These are phyloP conservation scores for Hemicentrotus pulcherrimus DNA, from an alignment of 35 echinoderm and acorn worm species.

Conservation along the genomic window DNA sequence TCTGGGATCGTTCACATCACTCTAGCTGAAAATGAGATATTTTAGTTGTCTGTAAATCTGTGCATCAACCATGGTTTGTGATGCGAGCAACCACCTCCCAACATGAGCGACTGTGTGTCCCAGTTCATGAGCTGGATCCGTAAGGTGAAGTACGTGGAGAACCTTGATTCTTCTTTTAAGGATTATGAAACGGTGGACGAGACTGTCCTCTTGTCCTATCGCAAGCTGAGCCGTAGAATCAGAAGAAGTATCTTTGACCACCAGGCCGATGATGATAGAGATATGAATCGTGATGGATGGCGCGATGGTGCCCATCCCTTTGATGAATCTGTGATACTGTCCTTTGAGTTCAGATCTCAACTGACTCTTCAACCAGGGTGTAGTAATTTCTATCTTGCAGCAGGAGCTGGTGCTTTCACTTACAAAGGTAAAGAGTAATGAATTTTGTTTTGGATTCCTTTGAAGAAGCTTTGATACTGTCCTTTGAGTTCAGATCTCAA, in stretches of 20 bases:
- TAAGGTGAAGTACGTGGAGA: background rate
- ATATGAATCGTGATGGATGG: background rate
- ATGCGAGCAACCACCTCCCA: background rate
- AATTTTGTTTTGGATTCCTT: background rate
- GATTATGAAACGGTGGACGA: background rate
- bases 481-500: background rate
- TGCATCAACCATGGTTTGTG: background rate
- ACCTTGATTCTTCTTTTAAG: background rate
- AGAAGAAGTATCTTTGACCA: background rate
- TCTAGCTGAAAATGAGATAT: background rate
- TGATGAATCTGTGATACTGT: slow-evolving; percentile 17
- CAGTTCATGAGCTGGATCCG: background rate
- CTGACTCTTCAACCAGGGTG: background rate
- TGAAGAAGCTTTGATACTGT: background rate
- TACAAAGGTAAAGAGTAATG: slow-evolving; percentile 11
- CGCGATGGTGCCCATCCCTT: background rate
- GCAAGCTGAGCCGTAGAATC: background rate
- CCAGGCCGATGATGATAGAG: background rate
- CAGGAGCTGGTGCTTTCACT: background rate
- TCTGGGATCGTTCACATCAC: background rate
- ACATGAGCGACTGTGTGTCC: background rate
- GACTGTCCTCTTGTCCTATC: background rate
- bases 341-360: slow-evolving; percentile 16
- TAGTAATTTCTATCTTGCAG: slow-evolving; percentile 25
- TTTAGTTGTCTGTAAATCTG: background rate